Evolutionary conservation across 2,797 vertebrate species (phyloP).

Genomic region (Anas flavirostris): DNA sequence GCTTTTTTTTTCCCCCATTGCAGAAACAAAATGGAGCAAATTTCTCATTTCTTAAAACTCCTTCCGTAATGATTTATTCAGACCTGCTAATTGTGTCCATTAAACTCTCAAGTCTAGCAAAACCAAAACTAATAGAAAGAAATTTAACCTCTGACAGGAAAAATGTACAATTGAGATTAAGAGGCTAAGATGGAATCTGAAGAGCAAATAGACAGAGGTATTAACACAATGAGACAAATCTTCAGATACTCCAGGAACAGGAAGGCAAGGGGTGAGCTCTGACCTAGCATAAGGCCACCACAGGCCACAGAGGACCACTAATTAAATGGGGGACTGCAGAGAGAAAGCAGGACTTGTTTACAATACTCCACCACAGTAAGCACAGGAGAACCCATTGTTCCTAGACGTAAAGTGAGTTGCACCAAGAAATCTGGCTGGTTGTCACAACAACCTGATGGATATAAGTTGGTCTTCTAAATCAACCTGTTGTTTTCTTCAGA

Average conservation of each 20-base stretch:
- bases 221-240: neutral
- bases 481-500: neutral
- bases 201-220: neutral
- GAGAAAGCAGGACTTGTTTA: neutral
- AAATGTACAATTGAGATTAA: neutral
- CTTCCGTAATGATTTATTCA: neutral
- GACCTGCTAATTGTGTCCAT: neutral
- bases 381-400: neutral
- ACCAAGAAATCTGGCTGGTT: neutral
- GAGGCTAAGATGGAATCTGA: neutral
- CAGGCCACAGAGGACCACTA: neutral
- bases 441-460: neutral
- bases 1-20: neutral
- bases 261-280: neutral
- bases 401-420: neutral
- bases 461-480: neutral
- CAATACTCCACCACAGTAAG: rapidly evolving
- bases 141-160: neutral
- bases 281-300: neutral
- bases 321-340: neutral
- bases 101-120: conserved; percentile 15
- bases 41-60: neutral
- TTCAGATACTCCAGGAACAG: neutral
- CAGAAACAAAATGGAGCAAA: neutral
- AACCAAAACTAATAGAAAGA: neutral